Conservation (phyloP, 2,113 vertebrate genomes). For the Edolisoma coerulescens region DNA sequence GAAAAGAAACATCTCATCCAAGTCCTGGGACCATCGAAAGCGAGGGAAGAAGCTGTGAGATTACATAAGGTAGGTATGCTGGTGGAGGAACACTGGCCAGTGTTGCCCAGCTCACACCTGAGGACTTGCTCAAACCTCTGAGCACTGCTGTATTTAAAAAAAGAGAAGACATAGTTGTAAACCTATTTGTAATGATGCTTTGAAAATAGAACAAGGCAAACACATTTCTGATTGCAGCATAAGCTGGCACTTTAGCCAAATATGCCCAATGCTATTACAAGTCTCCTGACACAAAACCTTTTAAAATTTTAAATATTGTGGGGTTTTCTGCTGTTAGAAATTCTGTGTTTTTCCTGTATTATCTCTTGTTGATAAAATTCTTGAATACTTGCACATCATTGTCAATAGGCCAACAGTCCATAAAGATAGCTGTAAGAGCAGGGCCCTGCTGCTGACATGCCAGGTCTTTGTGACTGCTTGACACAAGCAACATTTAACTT, state of each 20-base stretch:
- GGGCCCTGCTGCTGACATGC: background rate
- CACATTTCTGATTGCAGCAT: background rate
- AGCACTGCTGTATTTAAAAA: background rate
- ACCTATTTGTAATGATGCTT: background rate
- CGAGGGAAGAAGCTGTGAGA: background rate
- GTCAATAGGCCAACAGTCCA: background rate
- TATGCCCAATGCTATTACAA: background rate
- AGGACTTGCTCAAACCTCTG: background rate
- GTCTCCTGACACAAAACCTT: background rate
- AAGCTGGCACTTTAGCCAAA: background rate
- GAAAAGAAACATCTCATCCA: background rate
- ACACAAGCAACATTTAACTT: background rate
- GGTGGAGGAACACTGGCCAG: background rate
- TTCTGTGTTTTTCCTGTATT: background rate
- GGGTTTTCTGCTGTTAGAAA: background rate
- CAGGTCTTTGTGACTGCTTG: background rate
- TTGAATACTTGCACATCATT: background rate
- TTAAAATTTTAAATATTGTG: background rate
- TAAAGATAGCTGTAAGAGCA: background rate
- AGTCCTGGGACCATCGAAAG: background rate
- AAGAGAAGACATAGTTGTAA: background rate
- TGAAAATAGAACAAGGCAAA: background rate
- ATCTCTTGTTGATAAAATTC: background rate
- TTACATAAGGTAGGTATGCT: background rate
- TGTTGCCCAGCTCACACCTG: background rate